Evolutionary conservation across 2,888 invertebrate genomes (phyloP).

Genomic region (Drosophila austrosaltans): DNA sequence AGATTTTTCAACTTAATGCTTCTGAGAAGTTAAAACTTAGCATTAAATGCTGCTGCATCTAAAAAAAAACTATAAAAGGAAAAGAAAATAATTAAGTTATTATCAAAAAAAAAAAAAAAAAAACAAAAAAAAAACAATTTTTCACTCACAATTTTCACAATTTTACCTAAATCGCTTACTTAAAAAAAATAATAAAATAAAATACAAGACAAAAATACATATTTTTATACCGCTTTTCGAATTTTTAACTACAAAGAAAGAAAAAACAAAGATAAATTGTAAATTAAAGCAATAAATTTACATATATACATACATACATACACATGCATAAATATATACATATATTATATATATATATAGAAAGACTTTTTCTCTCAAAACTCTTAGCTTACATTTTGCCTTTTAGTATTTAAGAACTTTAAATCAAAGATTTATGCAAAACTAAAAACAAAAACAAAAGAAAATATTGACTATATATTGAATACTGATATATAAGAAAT

Average conservation of each 20-base stretch:
- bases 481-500: slow-evolving; percentile 25
- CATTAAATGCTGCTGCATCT: slow-evolving; percentile 68
- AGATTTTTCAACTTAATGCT: slow-evolving; percentile 70
- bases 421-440: slow-evolving; percentile 53
- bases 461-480: slow-evolving; percentile 14
- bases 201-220: slow-evolving; percentile 34
- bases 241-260: slow-evolving; percentile 47
- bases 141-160: slow-evolving; percentile 33
- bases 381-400: slow-evolving; percentile 77
- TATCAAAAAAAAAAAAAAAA: slow-evolving; percentile 17
- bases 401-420: slow-evolving; percentile 66
- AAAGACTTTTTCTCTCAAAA: slow-evolving; percentile 68
- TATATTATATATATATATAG: slow-evolving; percentile 52
- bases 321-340: background rate
- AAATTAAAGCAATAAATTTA: slow-evolving; percentile 34
- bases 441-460: slow-evolving; percentile 10
- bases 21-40: slow-evolving; percentile 73
- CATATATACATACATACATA: slow-evolving; percentile 10
- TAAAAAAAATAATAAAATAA: slow-evolving; percentile 21
- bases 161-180: slow-evolving; percentile 74
- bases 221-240: slow-evolving; percentile 81
- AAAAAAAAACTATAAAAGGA: background rate
- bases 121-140: slow-evolving; percentile 25
- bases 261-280: slow-evolving; percentile 22
- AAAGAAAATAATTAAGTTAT: slow-evolving; percentile 13